phyloP scores from a whole-genome alignment of 2,888 invertebrate genomes.

The Tetropium fuscum region DNA sequence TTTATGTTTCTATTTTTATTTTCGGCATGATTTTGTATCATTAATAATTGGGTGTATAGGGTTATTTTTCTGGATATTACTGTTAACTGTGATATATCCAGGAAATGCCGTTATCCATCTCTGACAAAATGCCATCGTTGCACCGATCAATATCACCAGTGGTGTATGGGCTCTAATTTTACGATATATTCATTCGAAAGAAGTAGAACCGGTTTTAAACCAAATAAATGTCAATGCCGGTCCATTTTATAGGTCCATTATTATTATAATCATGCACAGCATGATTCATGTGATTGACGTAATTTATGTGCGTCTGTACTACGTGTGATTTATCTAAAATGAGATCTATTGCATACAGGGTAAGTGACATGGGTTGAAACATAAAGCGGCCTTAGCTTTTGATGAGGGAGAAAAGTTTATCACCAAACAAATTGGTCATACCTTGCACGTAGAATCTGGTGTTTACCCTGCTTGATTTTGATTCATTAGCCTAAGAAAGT shows the following conservation, averaged over 20 bases:
- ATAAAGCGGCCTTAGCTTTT: conserved; percentile 38
- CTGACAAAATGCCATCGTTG: no score
- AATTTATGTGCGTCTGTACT: conserved; percentile 40
- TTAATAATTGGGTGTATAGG: no score
- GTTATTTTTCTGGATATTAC: no score
- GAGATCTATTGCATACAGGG: conserved; percentile 45
- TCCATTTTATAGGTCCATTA: conserved; percentile 32
- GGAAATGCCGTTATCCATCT: no score
- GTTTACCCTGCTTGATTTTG: conserved; percentile 13
- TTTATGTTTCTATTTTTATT: no score
- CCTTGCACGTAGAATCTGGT: conserved; percentile 21
- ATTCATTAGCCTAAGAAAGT: conserved; percentile 14
- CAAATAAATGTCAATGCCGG: conserved; percentile 29
- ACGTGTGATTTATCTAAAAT: conserved; percentile 40
- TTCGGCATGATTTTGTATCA: no score
- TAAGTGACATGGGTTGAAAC: conserved; percentile 41
- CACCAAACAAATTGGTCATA: conserved; percentile 35
- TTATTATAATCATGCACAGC: conserved; percentile 37
- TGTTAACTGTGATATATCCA: no score
- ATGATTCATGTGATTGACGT: conserved; percentile 38
- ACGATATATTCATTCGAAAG: neutral
- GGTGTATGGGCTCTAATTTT: neutral
- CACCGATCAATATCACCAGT: neutral
- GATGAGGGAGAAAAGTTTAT: conserved; percentile 38
- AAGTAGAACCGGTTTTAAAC: conserved; percentile 5